These are phyloP conservation scores for Trissolcus basalis DNA, from an alignment of 1,140 invertebrate genomes.

Conservation along the genomic window DNA sequence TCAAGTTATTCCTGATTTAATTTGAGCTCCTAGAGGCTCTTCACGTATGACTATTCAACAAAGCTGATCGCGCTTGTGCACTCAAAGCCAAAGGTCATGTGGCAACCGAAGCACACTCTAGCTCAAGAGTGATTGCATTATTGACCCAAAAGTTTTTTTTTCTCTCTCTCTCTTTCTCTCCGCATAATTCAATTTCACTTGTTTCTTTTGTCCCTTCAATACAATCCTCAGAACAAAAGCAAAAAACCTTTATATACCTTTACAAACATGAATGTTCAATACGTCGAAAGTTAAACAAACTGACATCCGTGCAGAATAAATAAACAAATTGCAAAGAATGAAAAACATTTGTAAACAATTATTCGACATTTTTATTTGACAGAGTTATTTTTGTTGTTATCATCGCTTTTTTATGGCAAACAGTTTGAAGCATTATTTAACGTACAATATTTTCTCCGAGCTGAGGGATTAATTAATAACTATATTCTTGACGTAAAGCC, in stretches of 20 bases:
- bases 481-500: slow-evolving; percentile 58
- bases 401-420: not conserved
- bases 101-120: slow-evolving; percentile 21
- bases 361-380: too few relatives aligned
- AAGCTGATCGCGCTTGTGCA: slow-evolving; percentile 30
- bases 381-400: too few relatives aligned
- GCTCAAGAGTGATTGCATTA: slow-evolving; percentile 34
- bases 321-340: too few relatives aligned
- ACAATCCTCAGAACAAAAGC: slow-evolving; percentile 42
- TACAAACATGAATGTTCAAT: too few relatives aligned
- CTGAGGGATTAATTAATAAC: slow-evolving; percentile 71
- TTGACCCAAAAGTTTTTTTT: slow-evolving; percentile 47
- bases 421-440: slow-evolving; percentile 66
- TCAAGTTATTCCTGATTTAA: slow-evolving; percentile 49
- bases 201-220: slow-evolving; percentile 20
- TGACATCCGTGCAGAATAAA: too few relatives aligned
- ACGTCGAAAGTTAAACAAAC: too few relatives aligned
- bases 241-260: too few relatives aligned
- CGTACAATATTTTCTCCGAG: slow-evolving; percentile 52
- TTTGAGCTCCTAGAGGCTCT: slow-evolving; percentile 26
- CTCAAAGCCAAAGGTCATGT: slow-evolving; percentile 52
- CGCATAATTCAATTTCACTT: slow-evolving; percentile 45
- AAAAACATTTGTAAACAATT: too few relatives aligned
- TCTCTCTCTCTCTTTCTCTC: not conserved
- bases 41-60: slow-evolving; percentile 50